Evolutionary conservation across 1,140 invertebrate species (phyloP), one percentile per base, ranked within the genome.

Genomic region (Drosophila novamexicana): DNA sequence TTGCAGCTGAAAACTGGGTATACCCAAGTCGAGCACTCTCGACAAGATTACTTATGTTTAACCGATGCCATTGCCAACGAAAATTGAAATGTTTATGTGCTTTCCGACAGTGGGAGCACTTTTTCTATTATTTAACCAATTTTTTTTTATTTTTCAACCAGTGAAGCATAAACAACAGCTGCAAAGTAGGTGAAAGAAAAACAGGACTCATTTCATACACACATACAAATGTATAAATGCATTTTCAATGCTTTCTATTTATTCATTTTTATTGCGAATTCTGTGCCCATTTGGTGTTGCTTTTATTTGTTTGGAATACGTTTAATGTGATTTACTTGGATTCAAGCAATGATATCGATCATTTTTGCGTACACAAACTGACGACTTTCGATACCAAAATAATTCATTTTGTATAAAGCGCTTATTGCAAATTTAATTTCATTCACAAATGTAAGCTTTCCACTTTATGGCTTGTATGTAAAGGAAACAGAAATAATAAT

Each of bases 11-110:
- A 16, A 3, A 45, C 44, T 10, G 29, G 22, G 29, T 34, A 52
- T 14, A 0, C 7, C 4, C 1, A 1, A 42, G n/a, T 36, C 32
- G 10, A 8, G 14, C 34, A 53, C n/a, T 16, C n/a, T 8, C 34
- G 7, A 16, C 14, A 7, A 29, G 16, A 3, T 10, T 47, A 16
- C 45, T 45, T 49, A 57, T 66, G 42, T 66, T 59, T 61, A 4
- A 29, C 22, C 3, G 22, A 44, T 68, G 36, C 29, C 14, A 45
- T 49, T 53, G 57, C 66, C 32, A 52, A 53, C n/a, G 66, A 32
- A 10, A n/a, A 52, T 12, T 63, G 32, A 63, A 54, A 63, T 70
- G 40, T 63, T 70, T 62, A 63, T 45, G 39, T n/a, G 16, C 45
- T 16, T 37, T 16, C 16, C 32, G 49, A 29, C 58, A 62, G 16